These are phyloP conservation scores for Rhagophthalmus giganteus DNA, from an alignment of 2,888 invertebrate genomes.

Conservation along the genomic window DNA sequence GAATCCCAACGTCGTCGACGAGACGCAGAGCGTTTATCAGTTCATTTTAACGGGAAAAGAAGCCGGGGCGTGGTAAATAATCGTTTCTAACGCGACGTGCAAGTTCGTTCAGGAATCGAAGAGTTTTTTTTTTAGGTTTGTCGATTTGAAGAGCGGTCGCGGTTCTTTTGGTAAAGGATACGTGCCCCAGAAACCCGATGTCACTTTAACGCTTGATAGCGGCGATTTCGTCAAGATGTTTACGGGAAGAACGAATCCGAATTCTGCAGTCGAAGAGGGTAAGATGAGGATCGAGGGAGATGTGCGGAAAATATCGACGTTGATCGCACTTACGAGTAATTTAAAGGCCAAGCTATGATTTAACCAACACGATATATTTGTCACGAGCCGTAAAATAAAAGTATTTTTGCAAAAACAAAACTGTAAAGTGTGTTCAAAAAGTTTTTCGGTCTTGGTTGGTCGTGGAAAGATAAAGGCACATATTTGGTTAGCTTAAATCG, in stretches of 20 bases:
- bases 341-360: constrained; percentile 70
- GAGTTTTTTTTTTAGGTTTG: constrained; percentile 64
- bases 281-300: constrained; percentile 93
- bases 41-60: constrained; percentile 83
- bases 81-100: too few relatives aligned
- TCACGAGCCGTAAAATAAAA: too few relatives aligned
- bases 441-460: too few relatives aligned
- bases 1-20: constrained; percentile 76
- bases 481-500: too few relatives aligned
- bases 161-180: constrained; percentile 81
- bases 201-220: constrained; percentile 81
- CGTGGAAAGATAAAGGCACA: too few relatives aligned
- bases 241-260: constrained; percentile 84
- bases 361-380: too few relatives aligned
- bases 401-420: too few relatives aligned
- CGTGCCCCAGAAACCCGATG: constrained; percentile 72
- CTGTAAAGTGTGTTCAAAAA: too few relatives aligned
- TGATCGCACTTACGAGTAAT: constrained; percentile 85
- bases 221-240: constrained; percentile 81
- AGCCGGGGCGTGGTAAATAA: constrained; percentile 54
- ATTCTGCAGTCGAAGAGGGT: constrained; percentile 94
- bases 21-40: constrained; percentile 81
- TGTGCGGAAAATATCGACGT: constrained; percentile 90
- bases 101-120: too few relatives aligned
- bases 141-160: constrained; percentile 86